Percentiles rank a stretch among this genome's conserved stretches.
Conservation (phyloP, 2,113 vertebrate species). For the Pachyramphus minor region DNA sequence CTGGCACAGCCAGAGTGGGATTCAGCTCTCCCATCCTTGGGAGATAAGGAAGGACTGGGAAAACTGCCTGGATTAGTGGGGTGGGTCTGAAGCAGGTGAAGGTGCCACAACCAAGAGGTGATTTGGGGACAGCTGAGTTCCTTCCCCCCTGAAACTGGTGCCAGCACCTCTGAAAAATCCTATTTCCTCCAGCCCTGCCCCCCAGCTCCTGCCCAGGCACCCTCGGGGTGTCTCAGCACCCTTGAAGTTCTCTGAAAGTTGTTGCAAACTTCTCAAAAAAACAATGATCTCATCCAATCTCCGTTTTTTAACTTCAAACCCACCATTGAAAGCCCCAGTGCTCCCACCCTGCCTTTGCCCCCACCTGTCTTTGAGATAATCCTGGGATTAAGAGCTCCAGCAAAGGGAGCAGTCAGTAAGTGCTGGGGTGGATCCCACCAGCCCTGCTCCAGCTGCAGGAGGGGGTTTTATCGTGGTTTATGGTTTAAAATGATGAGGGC, state of each 20-base stretch:
- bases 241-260: background rate
- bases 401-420: background rate
- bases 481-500: fast-evolving
- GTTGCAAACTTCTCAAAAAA: background rate
- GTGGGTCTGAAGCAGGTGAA: background rate
- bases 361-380: background rate
- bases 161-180: background rate
- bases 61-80: background rate
- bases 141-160: background rate
- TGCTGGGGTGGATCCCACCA: fast-evolving
- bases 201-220: fast-evolving
- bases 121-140: fast-evolving
- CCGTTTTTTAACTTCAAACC: background rate
- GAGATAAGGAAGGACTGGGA: background rate
- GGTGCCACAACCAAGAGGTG: too few species aligned
- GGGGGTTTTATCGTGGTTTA: fast-evolving
- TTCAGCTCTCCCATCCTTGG: background rate
- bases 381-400: background rate
- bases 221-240: background rate
- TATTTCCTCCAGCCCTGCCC: background rate
- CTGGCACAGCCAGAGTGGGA: fast-evolving
- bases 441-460: background rate
- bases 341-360: background rate
- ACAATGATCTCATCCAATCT: fast-evolving
- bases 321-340: fast-evolving